Percentiles rank a stretch among this genome's conserved stretches.
Conservation (phyloP, 2,797 vertebrate species). For the Liasis olivaceus region DNA sequence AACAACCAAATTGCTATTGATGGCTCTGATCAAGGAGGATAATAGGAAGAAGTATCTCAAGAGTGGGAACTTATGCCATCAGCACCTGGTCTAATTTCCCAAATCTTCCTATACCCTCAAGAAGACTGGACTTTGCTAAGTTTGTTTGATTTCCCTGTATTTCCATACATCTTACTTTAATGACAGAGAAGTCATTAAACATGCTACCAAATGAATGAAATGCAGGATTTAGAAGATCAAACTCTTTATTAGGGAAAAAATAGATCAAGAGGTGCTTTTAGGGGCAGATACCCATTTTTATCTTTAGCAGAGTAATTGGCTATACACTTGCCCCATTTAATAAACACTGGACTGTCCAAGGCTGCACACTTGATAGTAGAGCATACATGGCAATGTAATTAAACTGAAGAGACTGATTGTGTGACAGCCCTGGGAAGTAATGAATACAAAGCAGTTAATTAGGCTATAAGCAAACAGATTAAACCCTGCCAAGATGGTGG, state of each 20-base stretch:
- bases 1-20: neutral
- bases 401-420: slow-evolving; percentile 54
- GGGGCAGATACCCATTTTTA: slow-evolving; percentile 35
- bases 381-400: slow-evolving; percentile 49
- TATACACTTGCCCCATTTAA: slow-evolving; percentile 56
- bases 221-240: slow-evolving; percentile 34
- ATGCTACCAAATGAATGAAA: slow-evolving; percentile 18
- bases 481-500: slow-evolving; percentile 60
- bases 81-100: neutral
- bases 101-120: slow-evolving; percentile 1
- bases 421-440: slow-evolving; percentile 55
- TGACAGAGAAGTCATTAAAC: slow-evolving; percentile 24
- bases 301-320: slow-evolving; percentile 45
- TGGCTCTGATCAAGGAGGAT: neutral
- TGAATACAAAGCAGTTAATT: slow-evolving; percentile 63
- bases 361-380: slow-evolving; percentile 49
- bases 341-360: slow-evolving; percentile 51
- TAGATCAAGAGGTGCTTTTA: slow-evolving; percentile 48
- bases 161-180: slow-evolving; percentile 38
- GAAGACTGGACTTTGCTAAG: neutral
- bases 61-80: neutral
- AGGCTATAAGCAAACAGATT: slow-evolving; percentile 58
- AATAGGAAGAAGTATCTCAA: neutral
- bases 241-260: slow-evolving; percentile 43
- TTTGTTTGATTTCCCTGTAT: neutral